Conservation (phyloP, 2,888 invertebrate species). For the Anticlea derivata region DNA sequence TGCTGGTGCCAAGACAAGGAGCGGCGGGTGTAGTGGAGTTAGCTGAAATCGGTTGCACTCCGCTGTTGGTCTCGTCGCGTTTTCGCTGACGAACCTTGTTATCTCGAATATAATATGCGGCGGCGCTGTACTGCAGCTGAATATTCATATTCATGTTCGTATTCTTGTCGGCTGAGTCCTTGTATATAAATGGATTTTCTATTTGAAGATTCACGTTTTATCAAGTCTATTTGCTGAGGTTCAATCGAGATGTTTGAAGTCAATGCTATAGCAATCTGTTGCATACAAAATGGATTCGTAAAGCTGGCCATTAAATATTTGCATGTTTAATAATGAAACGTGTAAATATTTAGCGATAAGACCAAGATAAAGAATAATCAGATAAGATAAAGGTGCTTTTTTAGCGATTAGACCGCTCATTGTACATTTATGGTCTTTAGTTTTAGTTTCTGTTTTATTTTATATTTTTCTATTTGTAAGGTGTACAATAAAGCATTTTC, state of each 20-base stretch:
- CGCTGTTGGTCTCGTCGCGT: conserved; percentile 43
- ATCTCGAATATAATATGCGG: conserved; percentile 67
- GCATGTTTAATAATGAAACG: too few relatives aligned
- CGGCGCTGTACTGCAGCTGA: conserved; percentile 61
- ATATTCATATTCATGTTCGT: conserved; percentile 79
- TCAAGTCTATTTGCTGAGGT: conserved; percentile 25
- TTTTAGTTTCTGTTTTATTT: too few relatives aligned
- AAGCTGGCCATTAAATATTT: not conserved
- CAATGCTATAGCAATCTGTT: conserved; percentile 24
- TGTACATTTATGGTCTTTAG: too few relatives aligned
- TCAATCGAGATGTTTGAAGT: conserved; percentile 28
- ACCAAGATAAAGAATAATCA: too few relatives aligned
- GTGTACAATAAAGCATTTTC: too few relatives aligned
- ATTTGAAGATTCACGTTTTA: conserved; percentile 36
- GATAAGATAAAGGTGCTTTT: too few relatives aligned
- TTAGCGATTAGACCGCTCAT: too few relatives aligned
- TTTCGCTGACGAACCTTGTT: conserved; percentile 82
- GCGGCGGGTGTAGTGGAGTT: conserved; percentile 50
- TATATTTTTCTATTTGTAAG: too few relatives aligned
- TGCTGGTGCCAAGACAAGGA: conserved; percentile 58
- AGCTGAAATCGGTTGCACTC: conserved; percentile 57
- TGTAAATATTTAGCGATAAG: too few relatives aligned
- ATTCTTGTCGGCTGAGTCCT: conserved; percentile 51
- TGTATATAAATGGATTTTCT: conserved; percentile 41
- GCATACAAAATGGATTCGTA: conserved; percentile 7